Evolutionary conservation across 2,113 vertebrate species (phyloP).

Genomic region (Austrofundulus limnaeus): DNA sequence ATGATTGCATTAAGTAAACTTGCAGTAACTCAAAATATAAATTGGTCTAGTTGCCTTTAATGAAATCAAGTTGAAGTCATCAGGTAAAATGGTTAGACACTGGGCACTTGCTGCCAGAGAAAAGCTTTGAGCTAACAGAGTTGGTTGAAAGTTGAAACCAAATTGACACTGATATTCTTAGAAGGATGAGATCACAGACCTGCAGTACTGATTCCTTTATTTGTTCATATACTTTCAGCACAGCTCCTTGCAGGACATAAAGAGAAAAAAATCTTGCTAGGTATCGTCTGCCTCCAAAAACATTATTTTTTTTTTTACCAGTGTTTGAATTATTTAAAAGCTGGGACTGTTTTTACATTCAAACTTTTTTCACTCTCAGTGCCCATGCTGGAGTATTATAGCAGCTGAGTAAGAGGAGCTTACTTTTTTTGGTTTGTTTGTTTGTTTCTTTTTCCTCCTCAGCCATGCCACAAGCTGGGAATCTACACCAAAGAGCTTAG

Average conservation of each 20-base stretch:
- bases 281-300: slow-evolving; percentile 46
- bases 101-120: background rate
- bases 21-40: too few species aligned
- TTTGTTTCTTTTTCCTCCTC: slow-evolving; percentile 37
- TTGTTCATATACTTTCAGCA: slow-evolving; percentile 23
- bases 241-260: slow-evolving; percentile 25
- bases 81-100: slow-evolving; percentile 16
- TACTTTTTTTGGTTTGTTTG: slow-evolving; percentile 2
- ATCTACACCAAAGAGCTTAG: slow-evolving; percentile 26
- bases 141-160: slow-evolving; percentile 6
- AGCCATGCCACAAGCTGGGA: slow-evolving; percentile 36
- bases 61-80: slow-evolving; percentile 33
- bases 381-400: slow-evolving; percentile 12
- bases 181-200: slow-evolving; percentile 24
- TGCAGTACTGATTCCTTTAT: background rate
- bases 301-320: slow-evolving; percentile 38
- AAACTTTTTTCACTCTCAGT: slow-evolving; percentile 31
- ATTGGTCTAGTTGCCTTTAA: too few species aligned
- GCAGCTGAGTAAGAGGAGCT: slow-evolving; percentile 20
- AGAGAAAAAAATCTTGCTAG: slow-evolving; percentile 19
- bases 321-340: slow-evolving; percentile 71
- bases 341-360: slow-evolving; percentile 36
- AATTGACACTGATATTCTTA: slow-evolving; percentile 33
- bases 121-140: slow-evolving; percentile 5
- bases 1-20: too few species aligned